A percentile compares a stretch with the other conserved stretches of the same genome.
Evolutionary conservation across 2,888 invertebrate genomes (phyloP).

Genomic region (Drosophila nigritarsus): DNA sequence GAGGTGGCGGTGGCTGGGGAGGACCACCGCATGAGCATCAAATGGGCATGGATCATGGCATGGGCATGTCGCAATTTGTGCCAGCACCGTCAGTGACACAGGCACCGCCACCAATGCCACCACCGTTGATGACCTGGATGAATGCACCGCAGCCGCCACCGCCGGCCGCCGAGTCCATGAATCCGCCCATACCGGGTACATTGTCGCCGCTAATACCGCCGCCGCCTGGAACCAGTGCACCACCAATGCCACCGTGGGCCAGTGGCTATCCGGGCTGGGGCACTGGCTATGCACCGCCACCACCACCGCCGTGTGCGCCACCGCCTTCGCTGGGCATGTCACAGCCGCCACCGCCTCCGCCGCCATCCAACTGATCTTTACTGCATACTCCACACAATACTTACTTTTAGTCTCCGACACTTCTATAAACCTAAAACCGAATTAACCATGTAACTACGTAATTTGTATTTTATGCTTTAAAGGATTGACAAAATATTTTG

Average conservation of each 20-base stretch:
- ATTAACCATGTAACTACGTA: slow-evolving; percentile 34
- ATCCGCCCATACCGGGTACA: slow-evolving; percentile 84
- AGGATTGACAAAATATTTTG: slow-evolving; percentile 48
- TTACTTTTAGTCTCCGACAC: slow-evolving; percentile 33
- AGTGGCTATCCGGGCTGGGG: slow-evolving; percentile 78
- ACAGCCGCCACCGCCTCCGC: slow-evolving; percentile 90
- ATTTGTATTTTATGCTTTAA: slow-evolving; percentile 70
- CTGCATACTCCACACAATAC: slow-evolving; percentile 10
- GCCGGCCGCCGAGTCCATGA: slow-evolving; percentile 83
- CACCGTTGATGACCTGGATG: slow-evolving; percentile 87
- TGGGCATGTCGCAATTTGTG: slow-evolving; percentile 73
- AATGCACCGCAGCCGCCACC: slow-evolving; percentile 86
- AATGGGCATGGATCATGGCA: slow-evolving; percentile 66
- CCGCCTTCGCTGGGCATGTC: slow-evolving; percentile 86
- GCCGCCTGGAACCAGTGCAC: slow-evolving; percentile 84
- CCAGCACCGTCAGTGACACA: slow-evolving; percentile 84
- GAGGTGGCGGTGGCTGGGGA: slow-evolving; percentile 82
- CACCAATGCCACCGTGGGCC: slow-evolving; percentile 82
- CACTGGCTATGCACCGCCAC: slow-evolving; percentile 86
- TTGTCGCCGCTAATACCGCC: slow-evolving; percentile 86
- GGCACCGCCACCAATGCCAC: slow-evolving; percentile 86
- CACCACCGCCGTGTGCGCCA: slow-evolving; percentile 86
- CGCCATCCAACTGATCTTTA: slow-evolving; percentile 81
- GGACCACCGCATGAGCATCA: slow-evolving; percentile 58
- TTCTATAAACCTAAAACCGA: slow-evolving; percentile 25